phyloP scores from a whole-genome alignment of 2,888 invertebrate genomes.

The Melanophora roralis region DNA sequence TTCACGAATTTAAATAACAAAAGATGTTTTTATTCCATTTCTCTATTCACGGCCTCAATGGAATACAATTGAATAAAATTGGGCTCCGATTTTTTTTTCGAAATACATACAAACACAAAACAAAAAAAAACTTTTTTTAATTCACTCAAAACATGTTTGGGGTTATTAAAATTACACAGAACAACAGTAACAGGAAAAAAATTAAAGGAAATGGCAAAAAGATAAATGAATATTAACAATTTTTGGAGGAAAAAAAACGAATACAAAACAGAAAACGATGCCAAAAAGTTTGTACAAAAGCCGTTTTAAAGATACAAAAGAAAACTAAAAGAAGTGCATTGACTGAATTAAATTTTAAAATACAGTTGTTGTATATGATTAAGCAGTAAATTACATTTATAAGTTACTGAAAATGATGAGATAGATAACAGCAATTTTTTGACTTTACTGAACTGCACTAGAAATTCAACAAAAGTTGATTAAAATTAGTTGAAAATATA shows the following conservation, averaged over 20 bases:
- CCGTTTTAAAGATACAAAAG: too few relatives aligned
- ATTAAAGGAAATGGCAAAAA: slow-evolving; percentile 35
- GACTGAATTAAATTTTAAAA: not conserved
- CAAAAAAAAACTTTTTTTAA: slow-evolving; percentile 42
- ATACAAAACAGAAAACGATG: slow-evolving; percentile 23
- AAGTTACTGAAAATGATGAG: too few relatives aligned
- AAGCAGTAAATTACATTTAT: too few relatives aligned
- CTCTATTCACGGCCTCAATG: slow-evolving; percentile 13
- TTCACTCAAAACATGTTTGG: slow-evolving; percentile 55
- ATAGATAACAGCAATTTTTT: too few relatives aligned
- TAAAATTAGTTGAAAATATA: too few relatives aligned
- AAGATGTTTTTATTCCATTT: slow-evolving; percentile 34
- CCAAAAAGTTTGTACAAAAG: slow-evolving; percentile 20
- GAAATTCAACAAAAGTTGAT: too few relatives aligned
- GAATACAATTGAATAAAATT: slow-evolving; percentile 49
- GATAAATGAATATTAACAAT: slow-evolving; percentile 50
- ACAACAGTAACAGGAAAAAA: slow-evolving; percentile 19
- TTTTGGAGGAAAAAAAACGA: slow-evolving; percentile 3
- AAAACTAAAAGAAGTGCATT: not conserved
- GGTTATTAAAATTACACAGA: slow-evolving; percentile 54
- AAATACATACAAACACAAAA: not conserved
- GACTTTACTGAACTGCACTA: too few relatives aligned
- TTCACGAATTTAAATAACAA: slow-evolving; percentile 61
- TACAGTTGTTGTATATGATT: not conserved
- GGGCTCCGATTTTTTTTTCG: slow-evolving; percentile 3